Evolutionary conservation across 2,888 invertebrate species (phyloP).

Genomic region (Oscheius myriophilus): DNA sequence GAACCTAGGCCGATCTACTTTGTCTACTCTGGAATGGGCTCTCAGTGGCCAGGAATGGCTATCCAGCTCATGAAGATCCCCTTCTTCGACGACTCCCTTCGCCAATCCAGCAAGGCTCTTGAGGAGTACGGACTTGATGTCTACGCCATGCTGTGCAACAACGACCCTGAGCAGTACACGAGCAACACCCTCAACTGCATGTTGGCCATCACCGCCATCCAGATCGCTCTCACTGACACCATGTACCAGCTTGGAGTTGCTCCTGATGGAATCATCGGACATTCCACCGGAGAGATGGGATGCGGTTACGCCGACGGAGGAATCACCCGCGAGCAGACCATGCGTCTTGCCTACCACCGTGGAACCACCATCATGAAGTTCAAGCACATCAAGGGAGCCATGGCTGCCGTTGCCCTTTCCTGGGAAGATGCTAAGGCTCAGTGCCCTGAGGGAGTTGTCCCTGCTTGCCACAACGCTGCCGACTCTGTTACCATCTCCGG

Average conservation of each 20-base stretch:
- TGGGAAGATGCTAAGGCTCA: constrained; percentile 81
- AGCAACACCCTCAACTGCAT: constrained; percentile 86
- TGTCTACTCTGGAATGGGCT: constrained; percentile 97
- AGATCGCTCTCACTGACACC: constrained; percentile 93
- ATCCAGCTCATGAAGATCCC: constrained; percentile 84
- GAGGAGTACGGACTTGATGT: constrained; percentile 85
- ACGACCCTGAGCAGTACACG: constrained; percentile 78
- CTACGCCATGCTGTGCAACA: constrained; percentile 80
- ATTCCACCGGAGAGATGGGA: constrained; percentile 90
- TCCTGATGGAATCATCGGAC: constrained; percentile 94
- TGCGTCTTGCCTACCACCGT: constrained; percentile 91
- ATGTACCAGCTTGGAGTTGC: constrained; percentile 76
- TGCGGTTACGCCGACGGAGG: constrained; percentile 97
- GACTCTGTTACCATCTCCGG: constrained; percentile 96
- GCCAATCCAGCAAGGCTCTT: constrained; percentile 75
- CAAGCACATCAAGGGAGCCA: constrained; percentile 74
- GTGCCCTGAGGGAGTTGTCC: constrained; percentile 83
- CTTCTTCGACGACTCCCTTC: constrained; percentile 82
- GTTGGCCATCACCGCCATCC: constrained; percentile 91
- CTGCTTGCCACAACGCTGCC: constrained; percentile 92
- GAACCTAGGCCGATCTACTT: constrained; percentile 82
- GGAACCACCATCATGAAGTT: constrained; percentile 76
- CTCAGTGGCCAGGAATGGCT: constrained; percentile 97
- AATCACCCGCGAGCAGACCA: constrained; percentile 90
- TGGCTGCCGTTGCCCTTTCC: constrained; percentile 89